Base-by-base conservation (phyloP, 2,888 invertebrate genomes). In the Liposcelis brunnea region DNA sequence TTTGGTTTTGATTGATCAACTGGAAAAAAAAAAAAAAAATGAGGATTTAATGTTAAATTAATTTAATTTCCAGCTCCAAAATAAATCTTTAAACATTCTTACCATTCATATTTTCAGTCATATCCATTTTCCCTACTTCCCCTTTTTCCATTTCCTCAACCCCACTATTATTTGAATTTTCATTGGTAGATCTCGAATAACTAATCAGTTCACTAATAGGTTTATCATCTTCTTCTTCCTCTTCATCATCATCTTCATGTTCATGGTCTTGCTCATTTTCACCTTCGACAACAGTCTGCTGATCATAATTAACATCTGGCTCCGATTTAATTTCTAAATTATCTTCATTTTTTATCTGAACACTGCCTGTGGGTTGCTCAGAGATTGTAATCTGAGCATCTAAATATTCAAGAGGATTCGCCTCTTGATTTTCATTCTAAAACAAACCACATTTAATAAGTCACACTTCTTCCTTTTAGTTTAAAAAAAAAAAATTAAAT, bases 191-290 rank as follows among this genome's bases (percentile, higher is more conserved):
- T 21, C 40, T 16, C 6, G 40, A 5, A 21, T 6, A n/a, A 14
- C 19, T 19, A 6, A 18, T 14, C n/a, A 40, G 19, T 21, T 14
- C 40, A 19, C 40, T 40, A 21, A 40, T 40, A 14, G 40, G 40
- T 21, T 21, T 14, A 19, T 40, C 40, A 19, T 40, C 40, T 19
- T 40, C 40, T 7, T 40, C 40, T 18, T 40, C 40, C 7, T 35
- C 35, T 10, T 16, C 35, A 16, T 35, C 16, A 35, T 15, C 16
- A 16, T 35, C 10, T 10, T 14, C 14, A 32, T 10, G 32, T n/a
- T 32, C 32, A 6, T 10, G 16, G 7, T 40, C 40, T 7, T 40
- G 19, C 7, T 40, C 40, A 35, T 35, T 16, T 10, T 16, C 35
- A 16, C 16, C 16, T 15, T 15, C 16, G 5, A 15, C 35, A 15